phyloP scores from a whole-genome alignment of 2,797 vertebrate species.

The Simalia tracyae region DNA sequence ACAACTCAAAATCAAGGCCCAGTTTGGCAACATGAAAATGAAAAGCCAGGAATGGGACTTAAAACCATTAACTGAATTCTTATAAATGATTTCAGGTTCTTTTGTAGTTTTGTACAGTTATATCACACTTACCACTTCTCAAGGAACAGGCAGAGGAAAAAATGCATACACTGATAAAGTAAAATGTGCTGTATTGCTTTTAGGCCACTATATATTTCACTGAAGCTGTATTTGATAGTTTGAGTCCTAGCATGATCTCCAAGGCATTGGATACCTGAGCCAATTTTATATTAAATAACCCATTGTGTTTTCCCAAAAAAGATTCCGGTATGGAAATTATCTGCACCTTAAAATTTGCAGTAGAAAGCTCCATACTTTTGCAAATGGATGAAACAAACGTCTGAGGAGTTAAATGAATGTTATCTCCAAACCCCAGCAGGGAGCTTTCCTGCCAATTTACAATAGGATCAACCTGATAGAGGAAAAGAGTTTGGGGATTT shows the following conservation, averaged over 20 bases:
- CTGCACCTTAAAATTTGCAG: constrained; percentile 3
- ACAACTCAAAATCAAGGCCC: not conserved
- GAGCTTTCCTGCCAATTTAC: constrained; percentile 23
- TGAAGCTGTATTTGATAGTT: constrained; percentile 4
- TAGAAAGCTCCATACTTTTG: constrained; percentile 2
- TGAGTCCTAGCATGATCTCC: not conserved
- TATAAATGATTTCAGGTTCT: not conserved
- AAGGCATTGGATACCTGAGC: not conserved
- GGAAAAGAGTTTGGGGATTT: not conserved
- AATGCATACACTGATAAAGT: not conserved
- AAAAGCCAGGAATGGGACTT: not conserved
- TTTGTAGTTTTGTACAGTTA: not conserved
- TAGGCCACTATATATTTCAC: not conserved
- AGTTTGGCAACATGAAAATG: not conserved
- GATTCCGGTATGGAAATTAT: not conserved
- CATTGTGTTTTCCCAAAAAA: not conserved
- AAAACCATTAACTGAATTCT: not conserved
- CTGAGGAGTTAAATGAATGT: constrained; percentile 18
- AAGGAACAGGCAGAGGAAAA: not conserved
- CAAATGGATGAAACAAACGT: constrained; percentile 15
- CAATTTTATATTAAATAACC: not conserved
- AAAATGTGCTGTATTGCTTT: not conserved
- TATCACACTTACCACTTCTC: not conserved
- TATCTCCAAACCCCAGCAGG: constrained; percentile 28
- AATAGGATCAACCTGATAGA: constrained; percentile 17